A percentile compares a stretch with the other conserved stretches of the same genome.
Evolutionary conservation across 1,140 invertebrate genomes (phyloP).

Genomic region (Plutomurus gul): DNA sequence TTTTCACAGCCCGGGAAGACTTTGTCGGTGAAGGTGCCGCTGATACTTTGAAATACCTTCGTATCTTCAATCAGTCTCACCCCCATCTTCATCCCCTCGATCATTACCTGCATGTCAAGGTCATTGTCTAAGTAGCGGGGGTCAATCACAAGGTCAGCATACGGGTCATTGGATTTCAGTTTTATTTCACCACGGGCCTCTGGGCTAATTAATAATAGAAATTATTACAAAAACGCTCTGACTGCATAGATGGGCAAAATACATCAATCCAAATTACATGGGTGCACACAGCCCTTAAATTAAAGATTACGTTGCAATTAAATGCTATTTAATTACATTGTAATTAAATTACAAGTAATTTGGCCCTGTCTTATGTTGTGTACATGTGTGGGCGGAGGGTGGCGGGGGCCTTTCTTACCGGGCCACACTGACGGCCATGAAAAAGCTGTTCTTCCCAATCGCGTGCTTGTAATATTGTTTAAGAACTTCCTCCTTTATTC

Average conservation of each 20-base stretch:
- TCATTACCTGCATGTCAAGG: not conserved
- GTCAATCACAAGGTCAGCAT: constrained; percentile 6
- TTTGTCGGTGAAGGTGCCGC: not conserved
- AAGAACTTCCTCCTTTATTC: not conserved
- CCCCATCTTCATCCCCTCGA: constrained; percentile 10
- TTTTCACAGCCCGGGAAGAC: constrained; percentile 54
- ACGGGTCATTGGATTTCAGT: constrained; percentile 2
- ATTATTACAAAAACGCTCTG: constrained; percentile 59
- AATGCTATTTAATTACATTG: too few relatives aligned
- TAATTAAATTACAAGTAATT: too few relatives aligned
- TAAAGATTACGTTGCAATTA: too few relatives aligned
- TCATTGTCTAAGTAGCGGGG: constrained; percentile 30
- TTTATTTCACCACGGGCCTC: constrained; percentile 62
- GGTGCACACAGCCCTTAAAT: too few relatives aligned
- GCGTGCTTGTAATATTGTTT: constrained; percentile 31
- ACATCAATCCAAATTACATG: too few relatives aligned
- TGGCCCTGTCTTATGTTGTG: too few relatives aligned
- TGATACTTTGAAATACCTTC: not conserved
- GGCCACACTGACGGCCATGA: not conserved
- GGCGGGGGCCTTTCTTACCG: too few relatives aligned
- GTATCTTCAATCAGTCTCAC: not conserved
- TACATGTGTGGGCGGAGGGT: too few relatives aligned
- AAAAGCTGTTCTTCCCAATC: not conserved
- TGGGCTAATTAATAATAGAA: constrained; percentile 76
- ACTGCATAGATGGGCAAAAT: too few relatives aligned